Conservation (phyloP, 2,888 invertebrate genomes). For the Himalopsyche anomala region DNA sequence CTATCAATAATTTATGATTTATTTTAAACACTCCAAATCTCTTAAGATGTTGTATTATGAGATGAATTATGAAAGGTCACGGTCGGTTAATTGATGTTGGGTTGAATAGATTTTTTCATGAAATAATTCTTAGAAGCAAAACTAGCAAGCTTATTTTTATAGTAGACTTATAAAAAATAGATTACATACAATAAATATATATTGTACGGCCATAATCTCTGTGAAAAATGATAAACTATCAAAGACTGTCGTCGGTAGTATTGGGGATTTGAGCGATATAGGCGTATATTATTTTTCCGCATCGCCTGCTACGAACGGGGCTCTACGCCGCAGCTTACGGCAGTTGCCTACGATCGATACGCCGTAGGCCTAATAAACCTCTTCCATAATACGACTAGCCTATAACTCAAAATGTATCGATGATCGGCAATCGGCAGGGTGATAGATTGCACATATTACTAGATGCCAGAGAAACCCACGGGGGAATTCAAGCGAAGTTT, state of each 20-base stretch:
- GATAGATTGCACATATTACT: conserved; percentile 60
- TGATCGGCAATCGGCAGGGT: conserved; percentile 52
- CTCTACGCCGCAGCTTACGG: conserved; percentile 31
- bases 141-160: background rate
- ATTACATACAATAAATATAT: background rate
- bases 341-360: conserved; percentile 27
- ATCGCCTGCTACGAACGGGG: conserved; percentile 17
- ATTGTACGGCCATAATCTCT: background rate
- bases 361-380: conserved; percentile 52
- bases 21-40: no score
- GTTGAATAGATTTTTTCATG: background rate
- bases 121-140: background rate
- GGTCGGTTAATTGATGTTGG: no score
- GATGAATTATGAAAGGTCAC: no score
- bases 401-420: conserved; percentile 63
- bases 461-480: background rate
- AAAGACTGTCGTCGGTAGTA: background rate
- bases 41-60: no score
- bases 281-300: conserved; percentile 29
- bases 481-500: background rate
- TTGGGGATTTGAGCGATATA: background rate
- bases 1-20: no score
- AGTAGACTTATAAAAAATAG: background rate
- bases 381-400: conserved; percentile 47
- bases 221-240: conserved; percentile 13